Percentiles rank a stretch among this genome's conserved stretches.
These are phyloP conservation scores for Calyptommatus sinebrachiatus DNA, from an alignment of 2,113 vertebrate species.

Conservation along the genomic window DNA sequence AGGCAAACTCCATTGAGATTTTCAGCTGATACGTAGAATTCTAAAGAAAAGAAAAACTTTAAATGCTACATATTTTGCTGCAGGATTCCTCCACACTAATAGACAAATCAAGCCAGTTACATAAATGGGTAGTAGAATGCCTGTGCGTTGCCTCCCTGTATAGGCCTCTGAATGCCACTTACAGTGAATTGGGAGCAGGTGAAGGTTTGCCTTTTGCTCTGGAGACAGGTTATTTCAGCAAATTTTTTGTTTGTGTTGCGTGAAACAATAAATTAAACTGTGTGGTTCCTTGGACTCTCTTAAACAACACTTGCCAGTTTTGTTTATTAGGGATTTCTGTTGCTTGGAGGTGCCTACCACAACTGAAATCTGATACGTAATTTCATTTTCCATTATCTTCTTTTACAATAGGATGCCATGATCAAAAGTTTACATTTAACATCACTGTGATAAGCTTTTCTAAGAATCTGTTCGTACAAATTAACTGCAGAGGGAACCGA, in stretches of 20 bases:
- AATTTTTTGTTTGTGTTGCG: background rate
- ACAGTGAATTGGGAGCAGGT: too few species aligned
- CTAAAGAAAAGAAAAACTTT: background rate
- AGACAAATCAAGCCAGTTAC: too few species aligned
- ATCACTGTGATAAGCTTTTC: background rate
- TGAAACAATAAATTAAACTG: background rate
- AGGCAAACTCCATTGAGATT: background rate
- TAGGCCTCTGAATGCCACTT: too few species aligned
- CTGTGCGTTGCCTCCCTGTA: background rate
- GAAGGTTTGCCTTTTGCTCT: too few species aligned
- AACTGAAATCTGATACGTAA: background rate
- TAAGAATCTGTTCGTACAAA: background rate
- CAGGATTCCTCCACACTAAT: too few species aligned
- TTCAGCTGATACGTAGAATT: background rate
- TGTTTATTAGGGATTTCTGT: background rate
- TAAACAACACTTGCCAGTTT: background rate
- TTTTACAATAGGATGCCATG: background rate
- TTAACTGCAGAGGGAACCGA: background rate
- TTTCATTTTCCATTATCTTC: background rate
- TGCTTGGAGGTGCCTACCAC: background rate
- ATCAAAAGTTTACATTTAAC: background rate
- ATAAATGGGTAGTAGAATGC: too few species aligned
- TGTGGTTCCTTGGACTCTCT: background rate
- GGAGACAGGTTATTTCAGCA: too few species aligned
- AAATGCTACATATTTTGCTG: too few species aligned